Percentiles rank a stretch among this genome's conserved stretches.
Evolutionary conservation across 2,113 vertebrate species (phyloP).

Genomic region (Tenrec ecaudatus): DNA sequence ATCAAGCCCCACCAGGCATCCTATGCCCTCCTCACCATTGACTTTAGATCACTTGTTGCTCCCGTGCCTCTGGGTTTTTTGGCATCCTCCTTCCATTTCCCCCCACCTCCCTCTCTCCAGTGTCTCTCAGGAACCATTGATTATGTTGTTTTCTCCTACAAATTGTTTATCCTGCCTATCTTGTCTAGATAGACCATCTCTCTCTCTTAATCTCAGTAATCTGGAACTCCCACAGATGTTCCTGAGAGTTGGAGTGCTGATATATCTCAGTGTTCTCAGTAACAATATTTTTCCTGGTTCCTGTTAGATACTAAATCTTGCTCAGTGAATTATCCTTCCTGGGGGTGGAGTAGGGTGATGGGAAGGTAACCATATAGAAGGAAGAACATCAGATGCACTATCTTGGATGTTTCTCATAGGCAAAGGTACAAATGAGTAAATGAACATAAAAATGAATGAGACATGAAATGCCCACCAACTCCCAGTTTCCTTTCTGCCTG

Average conservation of each 20-base stretch:
- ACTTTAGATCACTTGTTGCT: too few species aligned
- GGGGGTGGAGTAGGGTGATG: neutral
- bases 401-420: neutral
- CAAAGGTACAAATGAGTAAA: neutral
- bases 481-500: too few species aligned
- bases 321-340: neutral
- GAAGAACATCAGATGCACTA: neutral
- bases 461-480: neutral
- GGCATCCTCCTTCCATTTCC: too few species aligned
- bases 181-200: too few species aligned
- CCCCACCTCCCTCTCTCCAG: too few species aligned
- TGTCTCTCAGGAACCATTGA: too few species aligned
- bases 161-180: too few species aligned
- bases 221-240: neutral
- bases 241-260: neutral
- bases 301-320: neutral
- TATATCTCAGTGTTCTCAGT: neutral
- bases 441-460: neutral
- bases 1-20: too few species aligned
- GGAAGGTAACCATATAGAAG: neutral
- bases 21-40: too few species aligned
- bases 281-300: neutral
- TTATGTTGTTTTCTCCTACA: too few species aligned
- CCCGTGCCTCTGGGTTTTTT: too few species aligned
- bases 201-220: neutral